Percentiles rank a stretch among this genome's conserved stretches.
Evolutionary conservation across 2,113 vertebrate species (phyloP).

Genomic region (cat (Felis catus)): F.catus_Fca126_mat1.0 CM031418.1:138178001-138178500

Average conservation of each 20-base stretch:
- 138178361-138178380: fast-evolving
- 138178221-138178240: fast-evolving
- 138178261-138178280: neutral
- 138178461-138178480: fast-evolving
- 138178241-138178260: neutral
- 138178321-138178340: constrained; percentile 52
- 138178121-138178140: fast-evolving
- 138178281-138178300: neutral
- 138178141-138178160: fast-evolving
- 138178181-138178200: neutral
- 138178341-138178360: neutral
- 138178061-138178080: too few species aligned
- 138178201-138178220: neutral
- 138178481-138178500: neutral
- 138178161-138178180: fast-evolving
- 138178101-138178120: fast-evolving
- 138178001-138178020: fast-evolving
- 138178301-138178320: constrained; percentile 56
- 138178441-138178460: fast-evolving
- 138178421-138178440: fast-evolving
- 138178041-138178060: neutral
- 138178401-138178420: too few species aligned
- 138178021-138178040: neutral
- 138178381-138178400: fast-evolving
- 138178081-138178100: fast-evolving